Evolutionary conservation across 2,797 vertebrate genomes (phyloP).

Genomic region (Chanos chanos): DNA sequence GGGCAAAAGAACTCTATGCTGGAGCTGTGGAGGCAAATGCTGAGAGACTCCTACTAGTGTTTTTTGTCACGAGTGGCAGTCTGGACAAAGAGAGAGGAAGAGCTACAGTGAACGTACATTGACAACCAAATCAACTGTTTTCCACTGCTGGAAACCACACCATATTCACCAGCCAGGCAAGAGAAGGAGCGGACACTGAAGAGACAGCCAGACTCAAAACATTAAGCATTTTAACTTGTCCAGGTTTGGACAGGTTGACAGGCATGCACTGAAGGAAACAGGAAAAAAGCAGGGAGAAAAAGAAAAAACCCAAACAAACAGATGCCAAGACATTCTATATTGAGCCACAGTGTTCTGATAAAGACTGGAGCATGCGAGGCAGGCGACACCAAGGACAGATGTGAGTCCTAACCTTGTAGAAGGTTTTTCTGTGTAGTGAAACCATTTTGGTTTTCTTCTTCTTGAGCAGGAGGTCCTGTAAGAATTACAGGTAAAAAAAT

Average conservation of each 20-base stretch:
- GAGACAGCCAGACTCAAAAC: background rate
- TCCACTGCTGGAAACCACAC: slow-evolving; percentile 33
- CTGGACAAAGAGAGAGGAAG: slow-evolving; percentile 58
- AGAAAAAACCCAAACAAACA: background rate
- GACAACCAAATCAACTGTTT: slow-evolving; percentile 26
- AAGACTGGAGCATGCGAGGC: slow-evolving; percentile 38
- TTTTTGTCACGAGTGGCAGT: slow-evolving; percentile 57
- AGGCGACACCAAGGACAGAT: slow-evolving; percentile 43
- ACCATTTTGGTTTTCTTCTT: slow-evolving; percentile 67
- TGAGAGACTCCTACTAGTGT: slow-evolving; percentile 39
- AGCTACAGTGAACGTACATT: slow-evolving; percentile 39
- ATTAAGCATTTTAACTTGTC: slow-evolving; percentile 16
- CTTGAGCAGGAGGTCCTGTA: slow-evolving; percentile 66
- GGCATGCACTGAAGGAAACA: slow-evolving; percentile 52
- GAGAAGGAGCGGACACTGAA: background rate
- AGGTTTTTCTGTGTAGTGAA: slow-evolving; percentile 69
- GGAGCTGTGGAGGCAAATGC: slow-evolving; percentile 44
- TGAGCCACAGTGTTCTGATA: slow-evolving; percentile 34
- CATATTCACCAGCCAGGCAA: background rate
- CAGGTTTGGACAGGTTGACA: slow-evolving; percentile 45
- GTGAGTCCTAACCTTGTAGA: slow-evolving; percentile 69
- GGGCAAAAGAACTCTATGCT: slow-evolving; percentile 39
- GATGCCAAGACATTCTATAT: background rate
- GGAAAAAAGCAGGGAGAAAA: slow-evolving; percentile 14
- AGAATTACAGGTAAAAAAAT: slow-evolving; percentile 2